phyloP scores from a whole-genome alignment of 1,140 invertebrate genomes.

The Pseudomyrmex pallidus region DNA sequence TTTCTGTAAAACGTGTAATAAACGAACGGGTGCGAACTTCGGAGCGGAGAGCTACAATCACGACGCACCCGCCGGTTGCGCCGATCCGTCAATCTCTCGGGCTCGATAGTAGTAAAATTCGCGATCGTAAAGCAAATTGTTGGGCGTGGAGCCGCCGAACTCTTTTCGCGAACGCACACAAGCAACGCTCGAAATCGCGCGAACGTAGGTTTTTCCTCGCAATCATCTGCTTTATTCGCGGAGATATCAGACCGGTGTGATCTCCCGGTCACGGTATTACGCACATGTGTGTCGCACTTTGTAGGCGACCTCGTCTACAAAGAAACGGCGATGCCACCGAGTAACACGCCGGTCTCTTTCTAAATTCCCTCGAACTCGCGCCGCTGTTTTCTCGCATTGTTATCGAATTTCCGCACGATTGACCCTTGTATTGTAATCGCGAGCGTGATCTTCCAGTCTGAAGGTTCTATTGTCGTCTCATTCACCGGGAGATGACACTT shows the following conservation, averaged over 20 bases:
- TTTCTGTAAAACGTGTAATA: background rate
- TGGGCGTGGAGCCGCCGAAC: slow-evolving; percentile 10
- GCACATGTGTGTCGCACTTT: slow-evolving; percentile 81
- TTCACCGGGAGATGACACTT: background rate
- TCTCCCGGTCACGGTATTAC: slow-evolving; percentile 80
- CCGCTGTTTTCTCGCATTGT: background rate
- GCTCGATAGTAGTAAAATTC: slow-evolving; percentile 13
- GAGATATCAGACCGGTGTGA: slow-evolving; percentile 76
- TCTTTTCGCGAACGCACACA: slow-evolving; percentile 21
- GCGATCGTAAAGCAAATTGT: slow-evolving; percentile 38
- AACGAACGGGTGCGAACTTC: background rate
- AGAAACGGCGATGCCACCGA: slow-evolving; percentile 24
- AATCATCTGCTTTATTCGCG: slow-evolving; percentile 23
- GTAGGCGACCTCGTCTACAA: slow-evolving; percentile 75
- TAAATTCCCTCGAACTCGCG: background rate
- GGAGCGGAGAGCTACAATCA: slow-evolving; percentile 20
- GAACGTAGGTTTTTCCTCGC: slow-evolving; percentile 17
- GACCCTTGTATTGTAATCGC: slow-evolving; percentile 28
- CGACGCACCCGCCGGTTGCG: background rate
- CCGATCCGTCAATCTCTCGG: background rate
- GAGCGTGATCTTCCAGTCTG: slow-evolving; percentile 2
- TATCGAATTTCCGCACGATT: slow-evolving; percentile 24
- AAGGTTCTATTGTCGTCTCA: background rate
- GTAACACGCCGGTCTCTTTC: background rate
- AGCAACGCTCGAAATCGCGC: slow-evolving; percentile 16